Conservation (phyloP, 2,797 vertebrate species). For the Cirrhinus molitorella region DNA sequence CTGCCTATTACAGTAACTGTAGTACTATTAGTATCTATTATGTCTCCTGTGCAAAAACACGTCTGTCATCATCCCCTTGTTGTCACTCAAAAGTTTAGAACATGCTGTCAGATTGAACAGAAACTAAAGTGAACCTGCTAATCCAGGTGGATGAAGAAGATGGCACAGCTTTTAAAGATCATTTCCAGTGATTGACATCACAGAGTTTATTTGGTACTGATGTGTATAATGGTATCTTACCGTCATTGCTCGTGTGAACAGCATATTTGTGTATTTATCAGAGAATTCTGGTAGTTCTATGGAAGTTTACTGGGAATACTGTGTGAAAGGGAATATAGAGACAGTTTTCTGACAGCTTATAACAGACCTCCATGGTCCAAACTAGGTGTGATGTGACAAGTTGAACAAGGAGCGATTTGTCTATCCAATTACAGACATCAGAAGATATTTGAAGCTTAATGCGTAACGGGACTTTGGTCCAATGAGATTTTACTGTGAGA, state of each 20-base stretch:
- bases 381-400: not conserved
- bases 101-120: not conserved
- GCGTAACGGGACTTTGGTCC: constrained; percentile 3
- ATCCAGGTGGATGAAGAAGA: not conserved
- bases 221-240: not conserved
- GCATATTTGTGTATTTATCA: not conserved
- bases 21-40: not conserved
- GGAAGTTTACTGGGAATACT: not conserved
- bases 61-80: too few relatives aligned
- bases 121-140: not conserved
- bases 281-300: not conserved
- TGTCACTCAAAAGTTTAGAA: too few relatives aligned
- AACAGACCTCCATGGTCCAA: not conserved
- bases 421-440: not conserved
- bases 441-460: not conserved
- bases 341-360: not conserved
- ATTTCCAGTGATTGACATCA: not conserved
- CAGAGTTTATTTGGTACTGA: not conserved
- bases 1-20: not conserved
- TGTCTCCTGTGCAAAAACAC: not conserved
- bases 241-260: not conserved
- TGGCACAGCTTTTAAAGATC: not conserved
- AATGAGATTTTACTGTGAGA: not conserved
- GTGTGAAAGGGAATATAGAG: not conserved
- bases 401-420: not conserved